Conservation (phyloP, 2,113 vertebrate species). For the Okapia johnstoni region DNA sequence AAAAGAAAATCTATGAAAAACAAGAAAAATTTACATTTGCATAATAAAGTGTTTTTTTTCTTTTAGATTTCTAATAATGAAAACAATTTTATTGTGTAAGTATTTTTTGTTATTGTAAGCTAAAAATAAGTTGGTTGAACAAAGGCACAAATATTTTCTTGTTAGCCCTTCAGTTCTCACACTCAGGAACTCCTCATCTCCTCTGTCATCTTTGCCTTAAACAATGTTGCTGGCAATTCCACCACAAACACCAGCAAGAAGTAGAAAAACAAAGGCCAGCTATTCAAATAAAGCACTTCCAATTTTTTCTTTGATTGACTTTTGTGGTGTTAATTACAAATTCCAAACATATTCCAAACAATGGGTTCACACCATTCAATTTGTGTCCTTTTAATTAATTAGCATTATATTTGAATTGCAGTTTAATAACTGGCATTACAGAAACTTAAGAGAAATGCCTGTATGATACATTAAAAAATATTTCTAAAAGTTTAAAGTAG, state of each 20-base stretch:
- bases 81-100: neutral
- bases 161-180: neutral
- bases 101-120: neutral
- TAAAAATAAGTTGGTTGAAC: neutral
- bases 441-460: neutral
- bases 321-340: neutral
- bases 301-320: neutral
- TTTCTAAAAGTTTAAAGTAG: conserved; percentile 13
- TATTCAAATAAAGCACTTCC: neutral
- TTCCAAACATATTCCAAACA: neutral
- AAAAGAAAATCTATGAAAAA: neutral
- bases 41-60: neutral
- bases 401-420: neutral
- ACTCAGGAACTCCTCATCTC: neutral
- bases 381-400: neutral
- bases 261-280: neutral
- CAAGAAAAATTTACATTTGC: neutral
- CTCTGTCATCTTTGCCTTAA: neutral
- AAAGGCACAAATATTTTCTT: neutral
- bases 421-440: neutral
- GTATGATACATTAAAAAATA: neutral
- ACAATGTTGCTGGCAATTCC: neutral
- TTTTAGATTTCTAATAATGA: neutral
- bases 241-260: neutral
- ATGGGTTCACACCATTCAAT: neutral